phyloP scores from a whole-genome alignment of 2,888 invertebrate species.

The Tinea trinotella region DNA sequence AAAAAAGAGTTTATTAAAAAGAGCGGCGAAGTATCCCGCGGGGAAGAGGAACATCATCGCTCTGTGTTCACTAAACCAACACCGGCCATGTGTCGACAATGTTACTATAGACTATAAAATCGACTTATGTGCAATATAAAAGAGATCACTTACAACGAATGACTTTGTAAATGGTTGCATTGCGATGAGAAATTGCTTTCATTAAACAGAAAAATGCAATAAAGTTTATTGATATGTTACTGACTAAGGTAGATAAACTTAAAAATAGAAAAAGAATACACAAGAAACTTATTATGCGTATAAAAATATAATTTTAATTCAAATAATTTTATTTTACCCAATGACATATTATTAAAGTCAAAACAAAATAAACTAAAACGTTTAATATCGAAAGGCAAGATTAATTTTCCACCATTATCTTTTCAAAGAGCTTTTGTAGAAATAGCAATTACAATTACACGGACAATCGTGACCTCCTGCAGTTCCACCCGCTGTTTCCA shows the following conservation, averaged over 20 bases:
- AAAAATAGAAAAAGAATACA: no score
- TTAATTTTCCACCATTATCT: neutral
- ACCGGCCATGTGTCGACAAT: slow-evolving; percentile 56
- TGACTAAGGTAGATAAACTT: no score
- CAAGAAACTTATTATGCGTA: no score
- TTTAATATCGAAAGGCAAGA: neutral
- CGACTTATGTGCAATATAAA: slow-evolving; percentile 15
- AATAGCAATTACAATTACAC: slow-evolving; percentile 17
- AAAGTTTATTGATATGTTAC: neutral
- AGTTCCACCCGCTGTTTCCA: slow-evolving; percentile 11
- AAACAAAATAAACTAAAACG: neutral
- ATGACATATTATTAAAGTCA: no score
- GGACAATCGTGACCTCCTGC: slow-evolving; percentile 10
- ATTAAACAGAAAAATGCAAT: slow-evolving; percentile 2
- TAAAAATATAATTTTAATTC: no score
- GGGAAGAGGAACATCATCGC: slow-evolving; percentile 32
- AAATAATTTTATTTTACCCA: no score
- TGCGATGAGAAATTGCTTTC: neutral
- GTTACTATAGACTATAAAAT: slow-evolving; percentile 13
- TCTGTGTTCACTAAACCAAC: slow-evolving; percentile 51
- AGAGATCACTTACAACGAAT: neutral
- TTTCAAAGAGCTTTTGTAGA: slow-evolving; percentile 1
- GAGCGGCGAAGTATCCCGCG: slow-evolving; percentile 40
- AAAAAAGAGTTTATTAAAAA: slow-evolving; percentile 31
- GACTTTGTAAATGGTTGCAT: slow-evolving; percentile 10